Percentiles rank a stretch among this genome's conserved stretches.
phyloP scores from a whole-genome alignment of 2,797 vertebrate species.

The Acanthurus lineatus region DNA sequence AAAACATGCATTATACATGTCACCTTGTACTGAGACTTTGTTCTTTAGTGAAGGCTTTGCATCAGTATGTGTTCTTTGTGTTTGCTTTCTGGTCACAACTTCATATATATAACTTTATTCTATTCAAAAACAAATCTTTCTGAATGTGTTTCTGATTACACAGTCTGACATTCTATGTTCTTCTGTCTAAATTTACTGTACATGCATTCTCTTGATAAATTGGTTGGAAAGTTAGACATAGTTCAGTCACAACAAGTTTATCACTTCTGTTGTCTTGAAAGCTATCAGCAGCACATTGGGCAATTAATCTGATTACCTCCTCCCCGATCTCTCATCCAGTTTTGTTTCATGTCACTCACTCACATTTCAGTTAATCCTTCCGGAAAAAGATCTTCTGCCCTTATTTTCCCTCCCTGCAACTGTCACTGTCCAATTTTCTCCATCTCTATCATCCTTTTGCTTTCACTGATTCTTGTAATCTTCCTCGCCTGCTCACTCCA shows the following conservation, averaged over 20 bases:
- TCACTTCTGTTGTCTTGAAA: constrained; percentile 57
- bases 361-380: constrained; percentile 69
- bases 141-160: neutral
- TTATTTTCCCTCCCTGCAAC: constrained; percentile 65
- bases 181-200: neutral
- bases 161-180: constrained; percentile 13
- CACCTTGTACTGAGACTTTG: constrained; percentile 66
- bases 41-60: constrained; percentile 46
- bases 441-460: constrained; percentile 71
- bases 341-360: constrained; percentile 75
- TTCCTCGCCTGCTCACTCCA: constrained; percentile 59
- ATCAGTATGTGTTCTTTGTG: constrained; percentile 47
- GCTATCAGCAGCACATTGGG: constrained; percentile 49
- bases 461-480: constrained; percentile 73
- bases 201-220: constrained; percentile 24
- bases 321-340: constrained; percentile 58
- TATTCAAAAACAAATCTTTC: too few relatives aligned
- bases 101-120: too few relatives aligned
- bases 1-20: constrained; percentile 80
- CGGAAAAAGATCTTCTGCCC: constrained; percentile 40
- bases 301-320: constrained; percentile 76
- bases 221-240: constrained; percentile 22
- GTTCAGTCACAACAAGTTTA: constrained; percentile 58
- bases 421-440: constrained; percentile 79
- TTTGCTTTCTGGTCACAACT: too few relatives aligned